Evolutionary conservation across 23 tunicate species (phyloP).

Genomic region (Ciona savignyi): DNA sequence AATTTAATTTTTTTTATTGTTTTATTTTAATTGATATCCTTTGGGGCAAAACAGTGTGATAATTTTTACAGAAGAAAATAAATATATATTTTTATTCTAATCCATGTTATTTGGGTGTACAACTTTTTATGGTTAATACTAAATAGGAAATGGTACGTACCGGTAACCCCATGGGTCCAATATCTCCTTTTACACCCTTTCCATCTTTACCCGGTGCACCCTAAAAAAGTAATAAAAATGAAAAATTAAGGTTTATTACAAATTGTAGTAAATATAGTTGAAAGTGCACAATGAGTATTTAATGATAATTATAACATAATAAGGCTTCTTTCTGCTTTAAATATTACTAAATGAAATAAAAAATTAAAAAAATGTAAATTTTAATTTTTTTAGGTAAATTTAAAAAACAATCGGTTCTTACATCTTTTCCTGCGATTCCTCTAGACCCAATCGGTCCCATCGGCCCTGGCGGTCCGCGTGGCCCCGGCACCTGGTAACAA

Average conservation of each 20-base stretch:
- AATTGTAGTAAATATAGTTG: too few species aligned
- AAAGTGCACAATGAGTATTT: not conserved
- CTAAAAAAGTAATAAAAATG: slow-evolving; percentile 7
- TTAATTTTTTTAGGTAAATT: not conserved
- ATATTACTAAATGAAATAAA: not conserved
- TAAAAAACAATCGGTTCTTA: not conserved
- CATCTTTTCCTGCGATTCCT: slow-evolving; percentile 30
- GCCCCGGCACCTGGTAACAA: slow-evolving; percentile 50
- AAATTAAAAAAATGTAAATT: not conserved
- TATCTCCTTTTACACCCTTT: slow-evolving; percentile 59
- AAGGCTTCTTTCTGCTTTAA: not conserved
- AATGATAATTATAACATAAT: not conserved
- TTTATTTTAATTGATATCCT: too few species aligned
- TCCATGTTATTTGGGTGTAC: not conserved
- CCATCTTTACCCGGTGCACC: slow-evolving; percentile 51
- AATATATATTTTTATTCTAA: not conserved
- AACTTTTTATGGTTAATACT: not conserved
- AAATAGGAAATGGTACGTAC: slow-evolving; percentile 42
- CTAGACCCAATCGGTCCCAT: slow-evolving; percentile 34
- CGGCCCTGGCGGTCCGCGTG: slow-evolving; percentile 65
- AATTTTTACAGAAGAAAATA: not conserved
- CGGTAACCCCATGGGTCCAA: slow-evolving; percentile 63
- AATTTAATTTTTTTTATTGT: too few species aligned
- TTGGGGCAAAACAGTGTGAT: too few species aligned
- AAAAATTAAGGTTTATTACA: too few species aligned